Evolutionary conservation across 2,888 invertebrate genomes (phyloP).

Genomic region (Macrophya alboannulata): DNA sequence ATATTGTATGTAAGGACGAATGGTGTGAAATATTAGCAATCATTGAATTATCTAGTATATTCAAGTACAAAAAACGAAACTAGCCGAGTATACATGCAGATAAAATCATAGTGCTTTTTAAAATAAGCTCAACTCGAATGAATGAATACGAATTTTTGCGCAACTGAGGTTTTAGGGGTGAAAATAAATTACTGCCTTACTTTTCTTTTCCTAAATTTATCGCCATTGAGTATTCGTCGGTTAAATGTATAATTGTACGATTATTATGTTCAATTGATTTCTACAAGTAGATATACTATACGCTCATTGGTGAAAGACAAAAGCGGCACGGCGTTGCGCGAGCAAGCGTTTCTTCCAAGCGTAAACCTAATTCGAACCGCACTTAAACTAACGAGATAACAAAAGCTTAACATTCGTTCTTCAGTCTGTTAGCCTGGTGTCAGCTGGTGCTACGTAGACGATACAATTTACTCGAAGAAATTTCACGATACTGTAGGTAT

Average conservation of each 20-base stretch:
- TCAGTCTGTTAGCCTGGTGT: conserved; percentile 30
- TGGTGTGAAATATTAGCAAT: too few relatives aligned
- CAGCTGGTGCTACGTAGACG: conserved; percentile 20
- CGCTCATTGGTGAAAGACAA: neutral
- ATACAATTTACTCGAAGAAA: conserved; percentile 46
- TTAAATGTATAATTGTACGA: neutral
- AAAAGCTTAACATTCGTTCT: conserved; percentile 47
- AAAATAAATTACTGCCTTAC: neutral
- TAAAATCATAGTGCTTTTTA: neutral
- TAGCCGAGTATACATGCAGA: neutral
- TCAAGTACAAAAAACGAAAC: neutral
- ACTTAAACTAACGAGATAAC: conserved; percentile 54
- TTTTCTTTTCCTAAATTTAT: neutral
- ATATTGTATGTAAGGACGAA: neutral
- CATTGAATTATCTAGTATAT: neutral
- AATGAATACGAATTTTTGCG: neutral
- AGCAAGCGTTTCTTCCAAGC: conserved; percentile 36
- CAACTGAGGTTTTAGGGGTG: neutral
- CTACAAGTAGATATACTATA: neutral
- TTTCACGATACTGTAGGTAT: conserved; percentile 18
- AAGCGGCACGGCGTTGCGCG: conserved; percentile 6
- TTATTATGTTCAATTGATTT: neutral
- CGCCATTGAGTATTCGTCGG: neutral
- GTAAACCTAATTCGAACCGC: conserved; percentile 48
- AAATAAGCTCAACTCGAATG: neutral